A percentile compares a stretch with the other conserved stretches of the same genome.
Evolutionary conservation across 2,797 vertebrate genomes (phyloP).

Genomic region (Cossypha polioptera): DNA sequence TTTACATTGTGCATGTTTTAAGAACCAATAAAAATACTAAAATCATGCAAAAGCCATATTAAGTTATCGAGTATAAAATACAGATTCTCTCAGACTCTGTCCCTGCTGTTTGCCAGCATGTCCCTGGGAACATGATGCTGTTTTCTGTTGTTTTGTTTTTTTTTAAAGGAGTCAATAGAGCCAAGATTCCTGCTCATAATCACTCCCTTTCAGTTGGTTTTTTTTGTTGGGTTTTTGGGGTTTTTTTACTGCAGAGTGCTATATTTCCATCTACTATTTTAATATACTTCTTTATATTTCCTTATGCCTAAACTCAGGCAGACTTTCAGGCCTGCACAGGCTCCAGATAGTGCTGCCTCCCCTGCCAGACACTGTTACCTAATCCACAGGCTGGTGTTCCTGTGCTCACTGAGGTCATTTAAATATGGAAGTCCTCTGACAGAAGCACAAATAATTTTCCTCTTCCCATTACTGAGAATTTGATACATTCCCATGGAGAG

Average conservation of each 20-base stretch:
- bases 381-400: background rate
- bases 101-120: constrained; percentile 43
- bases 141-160: background rate
- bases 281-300: constrained; percentile 3
- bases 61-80: constrained; percentile 40
- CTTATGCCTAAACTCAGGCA: background rate
- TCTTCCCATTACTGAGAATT: background rate
- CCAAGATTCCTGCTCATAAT: constrained; percentile 56
- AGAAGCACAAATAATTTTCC: background rate
- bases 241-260: background rate
- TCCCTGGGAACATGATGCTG: constrained; percentile 30
- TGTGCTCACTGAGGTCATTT: background rate
- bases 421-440: background rate
- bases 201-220: background rate
- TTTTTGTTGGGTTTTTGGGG: background rate
- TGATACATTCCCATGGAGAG: background rate
- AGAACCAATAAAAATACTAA: constrained; percentile 19
- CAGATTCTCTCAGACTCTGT: constrained; percentile 9
- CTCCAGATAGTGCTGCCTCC: background rate
- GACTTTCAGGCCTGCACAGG: background rate
- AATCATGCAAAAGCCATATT: constrained; percentile 37
- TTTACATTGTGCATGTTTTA: constrained; percentile 8
- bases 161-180: background rate
- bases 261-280: constrained; percentile 36
- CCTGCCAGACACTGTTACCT: background rate